phyloP scores from a whole-genome alignment of 2,888 invertebrate species.

The Spodoptera exigua region DNA sequence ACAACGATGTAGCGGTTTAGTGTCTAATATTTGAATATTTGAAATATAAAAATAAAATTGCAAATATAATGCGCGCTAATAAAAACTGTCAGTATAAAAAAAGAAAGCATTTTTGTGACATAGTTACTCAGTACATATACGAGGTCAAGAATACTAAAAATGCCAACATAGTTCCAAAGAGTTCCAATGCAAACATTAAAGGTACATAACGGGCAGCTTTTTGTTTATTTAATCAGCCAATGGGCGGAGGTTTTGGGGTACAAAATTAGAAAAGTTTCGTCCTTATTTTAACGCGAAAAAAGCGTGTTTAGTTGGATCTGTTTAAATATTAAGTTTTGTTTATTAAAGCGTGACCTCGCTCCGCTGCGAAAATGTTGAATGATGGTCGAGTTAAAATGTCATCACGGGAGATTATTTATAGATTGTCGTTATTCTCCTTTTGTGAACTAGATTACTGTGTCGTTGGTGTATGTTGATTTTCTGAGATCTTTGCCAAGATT shows the following conservation, averaged over 20 bases:
- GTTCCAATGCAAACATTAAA: constrained; percentile 41
- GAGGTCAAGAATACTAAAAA: constrained; percentile 33
- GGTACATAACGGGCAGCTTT: constrained; percentile 43
- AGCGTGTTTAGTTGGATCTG: constrained; percentile 64
- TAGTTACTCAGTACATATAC: constrained; percentile 16
- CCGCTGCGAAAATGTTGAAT: constrained; percentile 51
- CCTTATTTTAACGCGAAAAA: constrained; percentile 57
- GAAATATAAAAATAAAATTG: too few species aligned
- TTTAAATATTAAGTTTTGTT: constrained; percentile 76
- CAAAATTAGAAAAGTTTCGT: constrained; percentile 76
- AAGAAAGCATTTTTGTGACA: neutral
- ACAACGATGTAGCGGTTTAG: too few species aligned
- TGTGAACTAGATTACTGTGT: too few species aligned
- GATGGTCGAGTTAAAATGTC: constrained; percentile 42
- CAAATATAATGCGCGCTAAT: too few species aligned
- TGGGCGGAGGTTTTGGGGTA: constrained; percentile 53
- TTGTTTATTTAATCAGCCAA: constrained; percentile 61
- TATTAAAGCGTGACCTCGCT: constrained; percentile 60
- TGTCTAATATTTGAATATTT: too few species aligned
- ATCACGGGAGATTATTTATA: constrained; percentile 23
- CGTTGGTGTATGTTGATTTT: too few species aligned
- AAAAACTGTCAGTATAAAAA: too few species aligned
- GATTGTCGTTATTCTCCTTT: constrained; percentile 2
- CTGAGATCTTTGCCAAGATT: too few species aligned
- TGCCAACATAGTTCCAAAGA: constrained; percentile 41